These are phyloP conservation scores for Caenorhabditis latens DNA, from an alignment of 1,140 invertebrate genomes.

Conservation along the genomic window DNA sequence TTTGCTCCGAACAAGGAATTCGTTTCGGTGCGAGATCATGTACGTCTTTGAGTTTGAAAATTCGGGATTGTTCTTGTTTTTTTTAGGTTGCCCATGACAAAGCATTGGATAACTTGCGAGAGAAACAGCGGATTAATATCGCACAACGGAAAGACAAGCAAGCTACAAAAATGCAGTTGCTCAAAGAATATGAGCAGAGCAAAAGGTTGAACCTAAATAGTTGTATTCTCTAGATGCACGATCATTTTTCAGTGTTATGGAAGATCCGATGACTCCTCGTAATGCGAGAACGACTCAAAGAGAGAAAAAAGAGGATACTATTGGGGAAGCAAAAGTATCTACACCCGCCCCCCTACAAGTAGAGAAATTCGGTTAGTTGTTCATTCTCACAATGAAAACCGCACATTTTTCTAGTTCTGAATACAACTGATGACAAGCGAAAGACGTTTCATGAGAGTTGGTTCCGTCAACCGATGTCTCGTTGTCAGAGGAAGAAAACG, in stretches of 20 bases:
- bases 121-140: not conserved
- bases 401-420: not conserved
- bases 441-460: not conserved
- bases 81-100: not conserved
- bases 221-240: too few relatives aligned
- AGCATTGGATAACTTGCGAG: not conserved
- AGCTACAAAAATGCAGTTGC: not conserved
- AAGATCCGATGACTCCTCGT: not conserved
- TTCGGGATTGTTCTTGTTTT: too few relatives aligned
- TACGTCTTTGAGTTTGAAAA: not conserved
- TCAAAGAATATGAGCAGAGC: not conserved
- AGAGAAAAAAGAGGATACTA: not conserved
- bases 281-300: too few relatives aligned
- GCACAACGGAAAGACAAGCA: conserved; percentile 18
- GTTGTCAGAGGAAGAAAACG: not conserved
- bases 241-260: not conserved
- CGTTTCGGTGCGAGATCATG: not conserved
- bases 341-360: too few relatives aligned
- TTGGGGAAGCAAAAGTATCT: not conserved
- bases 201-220: not conserved
- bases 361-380: not conserved
- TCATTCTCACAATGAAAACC: not conserved
- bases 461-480: conserved; percentile 1
- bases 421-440: conserved; percentile 14
- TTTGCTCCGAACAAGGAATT: not conserved